Percentiles rank a stretch among this genome's conserved stretches.
phyloP scores from a whole-genome alignment of 2,888 invertebrate genomes.

The Atethmia centrago region DNA sequence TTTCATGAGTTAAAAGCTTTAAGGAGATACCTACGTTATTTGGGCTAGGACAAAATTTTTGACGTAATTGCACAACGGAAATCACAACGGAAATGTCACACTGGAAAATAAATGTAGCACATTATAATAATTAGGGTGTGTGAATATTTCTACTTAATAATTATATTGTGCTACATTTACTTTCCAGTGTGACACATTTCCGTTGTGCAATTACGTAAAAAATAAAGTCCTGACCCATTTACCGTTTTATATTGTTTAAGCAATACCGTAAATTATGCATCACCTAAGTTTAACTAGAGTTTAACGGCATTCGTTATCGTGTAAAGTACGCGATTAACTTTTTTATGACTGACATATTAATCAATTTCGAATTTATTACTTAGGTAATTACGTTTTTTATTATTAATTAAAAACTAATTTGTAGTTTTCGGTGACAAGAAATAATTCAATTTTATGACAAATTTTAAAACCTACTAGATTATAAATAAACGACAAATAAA shows the following conservation, averaged over 20 bases:
- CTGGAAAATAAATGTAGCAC: too few species aligned
- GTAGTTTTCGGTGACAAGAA: conserved; percentile 13
- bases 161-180: too few species aligned
- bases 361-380: conserved; percentile 21
- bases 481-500: not conserved
- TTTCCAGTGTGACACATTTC: too few species aligned
- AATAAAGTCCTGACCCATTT: too few species aligned
- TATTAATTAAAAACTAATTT: conserved; percentile 30
- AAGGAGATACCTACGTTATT: too few species aligned
- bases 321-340: conserved; percentile 16
- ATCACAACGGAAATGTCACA: too few species aligned
- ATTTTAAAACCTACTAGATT: not conserved
- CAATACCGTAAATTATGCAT: conserved; percentile 3
- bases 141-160: too few species aligned
- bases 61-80: too few species aligned
- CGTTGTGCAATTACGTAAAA: too few species aligned
- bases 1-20: not conserved
- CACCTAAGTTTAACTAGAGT: conserved; percentile 10
- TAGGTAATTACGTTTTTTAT: conserved; percentile 5
- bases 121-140: too few species aligned
- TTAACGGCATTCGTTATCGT: conserved; percentile 22
- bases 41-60: too few species aligned
- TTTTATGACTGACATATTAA: conserved; percentile 23
- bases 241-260: not conserved
- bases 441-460: conserved; percentile 9